Conservation (phyloP, 2,113 vertebrate genomes). For the Syrrhaptes paradoxus region DNA sequence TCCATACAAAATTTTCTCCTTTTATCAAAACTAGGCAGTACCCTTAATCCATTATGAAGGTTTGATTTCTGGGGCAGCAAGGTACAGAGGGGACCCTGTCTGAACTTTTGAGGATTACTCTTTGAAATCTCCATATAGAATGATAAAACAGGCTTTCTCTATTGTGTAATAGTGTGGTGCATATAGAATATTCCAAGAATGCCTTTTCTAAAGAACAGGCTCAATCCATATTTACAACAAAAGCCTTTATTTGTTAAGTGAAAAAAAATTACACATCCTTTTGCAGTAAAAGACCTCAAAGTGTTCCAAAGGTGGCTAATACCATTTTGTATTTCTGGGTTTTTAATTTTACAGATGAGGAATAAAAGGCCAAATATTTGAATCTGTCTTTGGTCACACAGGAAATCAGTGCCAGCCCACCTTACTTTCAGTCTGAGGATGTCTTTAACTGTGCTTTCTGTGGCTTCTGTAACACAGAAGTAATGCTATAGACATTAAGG, state of each 20-base stretch:
- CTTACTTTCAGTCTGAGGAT: neutral
- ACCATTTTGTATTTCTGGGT: neutral
- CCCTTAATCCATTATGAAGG: neutral
- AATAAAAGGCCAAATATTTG: neutral
- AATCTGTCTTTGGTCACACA: neutral
- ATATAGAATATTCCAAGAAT: neutral
- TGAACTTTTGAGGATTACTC: neutral
- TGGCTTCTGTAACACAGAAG: neutral
- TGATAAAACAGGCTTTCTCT: neutral
- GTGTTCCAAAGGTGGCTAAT: neutral
- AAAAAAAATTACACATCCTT: neutral
- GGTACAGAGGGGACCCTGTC: neutral
- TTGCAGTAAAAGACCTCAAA: neutral
- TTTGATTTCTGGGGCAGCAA: neutral
- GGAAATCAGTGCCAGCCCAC: neutral
- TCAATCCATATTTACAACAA: neutral
- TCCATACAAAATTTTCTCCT: neutral
- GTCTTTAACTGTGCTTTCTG: neutral
- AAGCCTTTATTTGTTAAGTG: conserved; percentile 1
- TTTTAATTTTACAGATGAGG: neutral
- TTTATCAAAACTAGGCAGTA: neutral
- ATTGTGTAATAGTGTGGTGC: neutral
- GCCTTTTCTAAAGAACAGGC: neutral
- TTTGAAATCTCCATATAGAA: neutral
- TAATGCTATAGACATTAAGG: neutral